Evolutionary conservation across 2,113 vertebrate genomes (phyloP).

Genomic region (Lepus americanus): DNA sequence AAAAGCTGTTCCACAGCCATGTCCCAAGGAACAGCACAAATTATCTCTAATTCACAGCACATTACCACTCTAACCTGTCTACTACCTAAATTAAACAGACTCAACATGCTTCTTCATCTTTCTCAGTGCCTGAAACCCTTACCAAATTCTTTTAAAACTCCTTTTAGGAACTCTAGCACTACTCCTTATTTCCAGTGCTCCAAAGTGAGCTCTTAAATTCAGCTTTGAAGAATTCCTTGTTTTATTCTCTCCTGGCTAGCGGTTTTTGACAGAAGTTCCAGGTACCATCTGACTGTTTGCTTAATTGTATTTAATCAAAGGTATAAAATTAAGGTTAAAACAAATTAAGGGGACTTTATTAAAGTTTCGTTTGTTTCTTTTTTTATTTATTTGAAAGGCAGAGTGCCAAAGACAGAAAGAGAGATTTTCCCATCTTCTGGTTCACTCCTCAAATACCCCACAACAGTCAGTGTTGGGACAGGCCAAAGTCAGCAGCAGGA

Average conservation of each 20-base stretch:
- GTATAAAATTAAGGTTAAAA: constrained; percentile 25
- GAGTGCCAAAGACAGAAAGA: too few species aligned
- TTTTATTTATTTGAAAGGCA: too few species aligned
- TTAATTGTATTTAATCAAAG: neutral
- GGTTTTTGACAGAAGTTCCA: neutral
- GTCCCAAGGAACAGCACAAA: neutral
- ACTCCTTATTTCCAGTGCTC: neutral
- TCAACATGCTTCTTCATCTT: neutral
- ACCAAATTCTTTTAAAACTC: neutral
- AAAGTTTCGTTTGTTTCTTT: too few species aligned
- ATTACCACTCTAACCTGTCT: neutral
- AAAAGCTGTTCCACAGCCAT: too few species aligned
- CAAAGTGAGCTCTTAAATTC: neutral
- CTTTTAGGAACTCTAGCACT: neutral
- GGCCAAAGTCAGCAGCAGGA: too few species aligned
- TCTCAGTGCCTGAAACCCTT: neutral
- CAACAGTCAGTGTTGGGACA: too few species aligned
- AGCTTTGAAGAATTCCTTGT: neutral
- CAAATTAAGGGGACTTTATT: neutral
- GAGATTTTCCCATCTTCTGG: too few species aligned
- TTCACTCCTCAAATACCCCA: too few species aligned
- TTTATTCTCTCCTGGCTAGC: neutral
- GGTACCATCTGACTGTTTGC: neutral
- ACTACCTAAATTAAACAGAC: neutral
- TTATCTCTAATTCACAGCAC: neutral